A percentile compares a stretch with the other conserved stretches of the same genome.
Conservation (phyloP, 2,888 invertebrate genomes). For the Trachelus tabidus region DNA sequence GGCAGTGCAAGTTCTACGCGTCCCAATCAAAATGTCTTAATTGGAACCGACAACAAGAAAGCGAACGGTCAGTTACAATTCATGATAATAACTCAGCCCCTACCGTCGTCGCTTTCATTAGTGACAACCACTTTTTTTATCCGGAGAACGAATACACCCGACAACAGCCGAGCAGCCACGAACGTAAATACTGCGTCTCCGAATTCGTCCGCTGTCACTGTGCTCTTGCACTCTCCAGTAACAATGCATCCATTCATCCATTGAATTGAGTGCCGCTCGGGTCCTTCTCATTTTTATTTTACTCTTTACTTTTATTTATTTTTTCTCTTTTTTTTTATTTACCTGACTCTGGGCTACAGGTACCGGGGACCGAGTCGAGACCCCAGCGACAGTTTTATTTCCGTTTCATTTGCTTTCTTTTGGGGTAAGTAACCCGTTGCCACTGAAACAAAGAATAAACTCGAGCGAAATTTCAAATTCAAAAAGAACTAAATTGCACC, state of each 20-base stretch:
- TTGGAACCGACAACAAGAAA: slow-evolving; percentile 53
- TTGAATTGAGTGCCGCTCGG: slow-evolving; percentile 35
- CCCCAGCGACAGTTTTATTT: slow-evolving; percentile 17
- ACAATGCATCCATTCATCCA: slow-evolving; percentile 48
- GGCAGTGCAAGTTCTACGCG: not conserved
- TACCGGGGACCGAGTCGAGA: not conserved
- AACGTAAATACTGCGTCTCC: slow-evolving; percentile 38
- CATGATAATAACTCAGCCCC: not conserved
- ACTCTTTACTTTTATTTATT: slow-evolving; percentile 14
- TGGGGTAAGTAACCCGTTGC: not conserved
- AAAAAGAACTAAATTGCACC: not conserved
- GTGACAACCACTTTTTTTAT: slow-evolving; percentile 5
- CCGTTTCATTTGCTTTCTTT: slow-evolving; percentile 6
- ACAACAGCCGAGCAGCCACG: slow-evolving; percentile 1
- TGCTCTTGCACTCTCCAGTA: slow-evolving; percentile 35
- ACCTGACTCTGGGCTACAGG: not conserved
- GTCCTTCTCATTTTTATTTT: slow-evolving; percentile 7
- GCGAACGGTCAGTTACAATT: slow-evolving; percentile 26
- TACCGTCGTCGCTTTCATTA: not conserved
- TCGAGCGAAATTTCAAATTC: not conserved
- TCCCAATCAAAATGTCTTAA: slow-evolving; percentile 46
- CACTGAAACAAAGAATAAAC: not conserved
- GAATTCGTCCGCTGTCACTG: slow-evolving; percentile 22
- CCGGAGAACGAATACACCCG: not conserved
- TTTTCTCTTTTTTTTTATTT: slow-evolving; percentile 18